These are phyloP conservation scores for Mesocricetus auratus DNA, from an alignment of 2,113 vertebrate genomes.

Conservation along the genomic window DNA sequence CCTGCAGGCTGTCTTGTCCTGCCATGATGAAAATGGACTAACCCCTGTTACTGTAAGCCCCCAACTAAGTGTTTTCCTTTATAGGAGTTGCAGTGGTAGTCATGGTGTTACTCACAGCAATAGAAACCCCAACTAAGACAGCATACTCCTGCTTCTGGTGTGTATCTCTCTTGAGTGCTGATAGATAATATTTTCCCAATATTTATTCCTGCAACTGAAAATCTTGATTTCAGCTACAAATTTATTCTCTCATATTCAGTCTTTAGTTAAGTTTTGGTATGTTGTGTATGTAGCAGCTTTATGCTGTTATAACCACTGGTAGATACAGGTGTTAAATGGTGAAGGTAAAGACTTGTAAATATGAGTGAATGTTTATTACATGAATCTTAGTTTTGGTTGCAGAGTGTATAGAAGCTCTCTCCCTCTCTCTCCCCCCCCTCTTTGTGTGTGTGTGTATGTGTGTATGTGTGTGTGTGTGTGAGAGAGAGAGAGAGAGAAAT, in stretches of 20 bases:
- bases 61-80: background rate
- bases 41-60: background rate
- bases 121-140: background rate
- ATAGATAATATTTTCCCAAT: background rate
- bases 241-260: background rate
- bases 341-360: background rate
- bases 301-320: background rate
- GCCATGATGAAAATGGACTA: background rate
- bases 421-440: no score
- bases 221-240: background rate
- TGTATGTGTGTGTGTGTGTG: background rate
- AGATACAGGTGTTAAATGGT: background rate
- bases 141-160: no score
- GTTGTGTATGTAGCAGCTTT: background rate
- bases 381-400: background rate
- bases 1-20: background rate
- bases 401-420: background rate
- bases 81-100: background rate
- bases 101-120: background rate
- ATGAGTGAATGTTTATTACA: slow-evolving; percentile 15
- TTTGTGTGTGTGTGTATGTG: background rate
- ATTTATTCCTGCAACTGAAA: background rate
- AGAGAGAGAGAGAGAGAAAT: no score
- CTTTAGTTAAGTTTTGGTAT: background rate
- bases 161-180: background rate